These are phyloP conservation scores for Oxyura jamaicensis DNA, from an alignment of 2,113 vertebrate species.

Conservation along the genomic window DNA sequence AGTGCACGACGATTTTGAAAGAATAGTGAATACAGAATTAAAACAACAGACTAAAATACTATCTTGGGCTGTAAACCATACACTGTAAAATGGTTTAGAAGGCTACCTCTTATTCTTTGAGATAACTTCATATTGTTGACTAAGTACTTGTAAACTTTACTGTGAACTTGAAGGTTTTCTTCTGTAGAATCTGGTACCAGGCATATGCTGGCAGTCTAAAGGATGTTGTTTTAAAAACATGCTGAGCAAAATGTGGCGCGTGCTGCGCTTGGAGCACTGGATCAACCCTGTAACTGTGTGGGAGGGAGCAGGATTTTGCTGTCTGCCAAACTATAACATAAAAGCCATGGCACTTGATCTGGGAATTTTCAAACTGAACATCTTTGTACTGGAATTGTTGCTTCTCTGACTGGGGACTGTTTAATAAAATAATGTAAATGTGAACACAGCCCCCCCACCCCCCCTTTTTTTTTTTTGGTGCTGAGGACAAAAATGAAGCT, in stretches of 20 bases:
- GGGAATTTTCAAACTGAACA: neutral
- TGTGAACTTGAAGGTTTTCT: neutral
- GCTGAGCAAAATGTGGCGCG: neutral
- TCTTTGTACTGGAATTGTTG: neutral
- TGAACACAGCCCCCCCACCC: too few relatives aligned
- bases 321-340: neutral
- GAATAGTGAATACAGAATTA: neutral
- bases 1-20: neutral
- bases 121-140: neutral
- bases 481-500: neutral
- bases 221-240: neutral
- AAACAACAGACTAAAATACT: neutral
- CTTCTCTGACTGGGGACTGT: neutral
- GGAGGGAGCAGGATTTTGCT: neutral
- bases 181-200: neutral
- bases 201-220: neutral
- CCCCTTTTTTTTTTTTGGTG: neutral
- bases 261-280: neutral
- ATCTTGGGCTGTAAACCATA: neutral
- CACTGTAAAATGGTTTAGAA: neutral
- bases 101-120: neutral
- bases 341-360: neutral
- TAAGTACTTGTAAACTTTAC: neutral
- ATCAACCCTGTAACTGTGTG: neutral
- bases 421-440: neutral